Base-by-base conservation (phyloP, 2,888 invertebrate genomes). In the Phengaris alcon region DNA sequence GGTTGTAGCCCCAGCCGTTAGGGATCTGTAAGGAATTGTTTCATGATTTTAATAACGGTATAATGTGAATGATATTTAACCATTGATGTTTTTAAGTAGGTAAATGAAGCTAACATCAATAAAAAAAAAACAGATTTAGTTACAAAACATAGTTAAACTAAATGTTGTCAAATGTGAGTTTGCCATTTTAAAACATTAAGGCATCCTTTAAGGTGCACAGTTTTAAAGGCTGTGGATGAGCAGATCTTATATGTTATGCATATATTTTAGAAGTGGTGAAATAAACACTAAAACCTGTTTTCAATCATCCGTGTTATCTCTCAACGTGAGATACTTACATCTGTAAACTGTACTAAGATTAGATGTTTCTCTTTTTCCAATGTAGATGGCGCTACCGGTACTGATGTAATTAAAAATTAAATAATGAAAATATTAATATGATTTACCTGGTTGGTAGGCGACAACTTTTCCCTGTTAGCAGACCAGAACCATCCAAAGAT, bases 401-500 rank as follows among this genome's bases (percentile, higher is more conserved):
- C 52, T 10, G 10, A 52, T 52, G 9, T 52, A 12, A 10, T 10
- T 9, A 52, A 10, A 52, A 52, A 52, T 10, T 22, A 22, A 52
- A 3, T 52, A 12, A 3, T 3, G 35, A 35, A 3, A 35, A 4
- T 35, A 52, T 12, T 9, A 52, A 12, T 52, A 12, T 9, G 12
- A 52, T 4, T 35, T 79, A 92, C 95, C 90, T 95, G 95, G 91
- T 96, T 97, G 82, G 97, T 97, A 68, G 97, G 96, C 68, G 96
- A 91, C 89, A 98, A 95, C 95, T 97, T 97, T 89, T 96, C 97
- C 77, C 97, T 95, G 84, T 97, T 97, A 72, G 97, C 97, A 22
- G 97, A 97, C 98, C 98, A 98, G 95, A 98, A 98, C 98, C 98
- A 98, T 69, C 98, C 98, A 84, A 96, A 96, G 79, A 98, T 84